Evolutionary conservation across 2,888 invertebrate genomes (phyloP), one percentile per base, ranked within the genome.

Genomic region (Drosophila longiperda): DNA sequence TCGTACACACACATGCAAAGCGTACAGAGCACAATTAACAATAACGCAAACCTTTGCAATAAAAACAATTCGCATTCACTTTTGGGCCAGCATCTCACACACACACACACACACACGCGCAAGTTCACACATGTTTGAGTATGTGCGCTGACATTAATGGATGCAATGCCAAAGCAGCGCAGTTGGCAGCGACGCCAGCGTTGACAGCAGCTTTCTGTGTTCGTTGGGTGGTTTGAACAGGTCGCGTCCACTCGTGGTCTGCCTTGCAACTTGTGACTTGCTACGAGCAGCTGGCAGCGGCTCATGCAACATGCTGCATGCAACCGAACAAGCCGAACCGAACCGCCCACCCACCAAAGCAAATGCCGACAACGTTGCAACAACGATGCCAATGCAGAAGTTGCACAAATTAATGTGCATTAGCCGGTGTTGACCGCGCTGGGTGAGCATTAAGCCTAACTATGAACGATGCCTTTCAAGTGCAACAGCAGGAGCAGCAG

Each of bases 81-180:
- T 81, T 80, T 79, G 71, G 77, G 66, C 73, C 69, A 66, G 62
- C 75, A 62, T 59, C 78, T 34, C 60, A 65, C 53, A 23, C 59
- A 34, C 66, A 36, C 63, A 33, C 34, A 60, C 50, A 54, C 45
- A 33, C 65, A 49, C 64, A 55, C 54, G 17, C 15, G 29, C 50
- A 29, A 29, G 29, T 29, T 36, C 38, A 33, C 50, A 69, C 64
- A 72, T 80, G 80, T 54, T 64, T 70, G 73, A 73, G 76, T 68
- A 78, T 71, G 82, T 84, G 82, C 74, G 83, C 83, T 82, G 83
- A 85, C 83, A 81, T 87, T 87, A 85, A 85, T 85, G 84, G 81
- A 73, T 87, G 86, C 87, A 85, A 54, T 70, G 82, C 66, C 63
- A 11, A 15, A 26, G 75, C 82, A 80, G 75, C 83, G 85, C 72